Conservation (phyloP, 2,113 vertebrate genomes). For the Leptodactylus fuscus region DNA sequence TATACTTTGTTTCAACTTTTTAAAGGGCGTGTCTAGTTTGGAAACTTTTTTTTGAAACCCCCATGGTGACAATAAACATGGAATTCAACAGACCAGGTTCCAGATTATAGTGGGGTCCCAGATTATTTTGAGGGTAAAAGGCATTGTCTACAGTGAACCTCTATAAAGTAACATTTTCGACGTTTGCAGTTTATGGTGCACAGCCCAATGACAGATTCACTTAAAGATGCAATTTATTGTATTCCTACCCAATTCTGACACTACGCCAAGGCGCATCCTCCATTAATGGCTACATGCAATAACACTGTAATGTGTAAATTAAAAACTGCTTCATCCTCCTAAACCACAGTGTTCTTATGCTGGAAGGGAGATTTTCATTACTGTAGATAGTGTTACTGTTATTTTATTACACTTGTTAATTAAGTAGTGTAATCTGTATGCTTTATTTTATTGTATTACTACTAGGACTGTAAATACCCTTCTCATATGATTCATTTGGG, state of each 20-base stretch:
- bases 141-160: no score
- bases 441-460: not conserved
- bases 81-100: no score
- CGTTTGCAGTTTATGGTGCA: no score
- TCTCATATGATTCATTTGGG: not conserved
- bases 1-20: no score
- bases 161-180: no score
- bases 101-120: no score
- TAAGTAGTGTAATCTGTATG: not conserved
- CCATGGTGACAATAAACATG: no score
- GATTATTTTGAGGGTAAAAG: no score
- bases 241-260: not conserved
- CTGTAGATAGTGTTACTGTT: not conserved
- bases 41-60: no score
- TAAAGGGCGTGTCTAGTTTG: no score
- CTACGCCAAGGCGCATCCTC: not conserved
- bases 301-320: not conserved
- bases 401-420: conserved; percentile 3
- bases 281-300: not conserved
- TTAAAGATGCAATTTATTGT: not conserved
- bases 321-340: no score
- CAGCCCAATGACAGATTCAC: no score
- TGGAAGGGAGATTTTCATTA: not conserved
- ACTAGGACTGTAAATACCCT: not conserved
- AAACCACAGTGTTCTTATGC: not conserved